Percentiles rank a stretch among this genome's conserved stretches.
phyloP scores from a whole-genome alignment of 2,113 vertebrate genomes.

The Motacilla alba region DNA sequence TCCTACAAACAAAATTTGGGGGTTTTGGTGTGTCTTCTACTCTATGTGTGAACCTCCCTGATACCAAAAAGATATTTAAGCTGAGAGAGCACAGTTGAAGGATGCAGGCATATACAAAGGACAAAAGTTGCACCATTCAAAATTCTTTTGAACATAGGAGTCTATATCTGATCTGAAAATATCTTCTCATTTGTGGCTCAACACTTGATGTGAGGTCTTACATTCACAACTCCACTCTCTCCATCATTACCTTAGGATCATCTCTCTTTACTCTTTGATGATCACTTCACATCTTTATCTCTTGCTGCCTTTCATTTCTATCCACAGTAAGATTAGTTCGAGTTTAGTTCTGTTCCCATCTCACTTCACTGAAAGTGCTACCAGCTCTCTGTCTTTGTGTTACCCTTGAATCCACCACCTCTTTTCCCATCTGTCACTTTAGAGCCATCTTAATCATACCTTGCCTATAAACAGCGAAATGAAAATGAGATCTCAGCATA shows the following conservation, averaged over 20 bases:
- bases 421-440: neutral
- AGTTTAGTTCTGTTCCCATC: neutral
- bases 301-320: neutral
- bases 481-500: neutral
- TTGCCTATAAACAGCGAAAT: neutral
- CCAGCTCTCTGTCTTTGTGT: neutral
- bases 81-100: neutral
- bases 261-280: neutral
- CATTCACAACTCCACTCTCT: neutral
- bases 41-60: neutral
- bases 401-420: neutral
- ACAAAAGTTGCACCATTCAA: neutral
- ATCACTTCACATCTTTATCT: neutral
- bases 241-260: neutral
- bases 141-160: neutral
- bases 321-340: neutral
- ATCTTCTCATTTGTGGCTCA: neutral
- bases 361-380: neutral
- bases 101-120: neutral
- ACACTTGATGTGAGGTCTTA: neutral
- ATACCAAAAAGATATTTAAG: neutral
- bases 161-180: neutral
- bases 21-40: neutral
- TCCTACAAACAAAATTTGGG: neutral
- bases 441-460: neutral